Conservation (phyloP, 2,113 vertebrate species). For the Rhynchomys soricoides region DNA sequence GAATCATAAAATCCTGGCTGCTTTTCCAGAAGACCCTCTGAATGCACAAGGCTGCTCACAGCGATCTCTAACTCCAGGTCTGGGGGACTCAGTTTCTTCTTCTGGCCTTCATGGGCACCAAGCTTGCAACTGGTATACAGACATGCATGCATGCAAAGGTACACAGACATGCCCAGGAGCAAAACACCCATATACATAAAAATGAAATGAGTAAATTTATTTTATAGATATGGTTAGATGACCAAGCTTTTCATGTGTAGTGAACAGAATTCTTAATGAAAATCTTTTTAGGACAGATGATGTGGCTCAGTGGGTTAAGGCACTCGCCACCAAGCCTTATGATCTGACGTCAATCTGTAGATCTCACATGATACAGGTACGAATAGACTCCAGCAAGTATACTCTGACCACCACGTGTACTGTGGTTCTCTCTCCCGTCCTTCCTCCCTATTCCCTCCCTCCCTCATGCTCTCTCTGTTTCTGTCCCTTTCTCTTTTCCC, state of each 20-base stretch:
- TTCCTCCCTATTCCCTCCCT: not conserved
- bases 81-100: not conserved
- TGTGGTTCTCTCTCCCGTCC: not conserved
- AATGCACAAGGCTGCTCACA: not conserved
- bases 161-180: not conserved
- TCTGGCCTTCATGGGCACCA: not conserved
- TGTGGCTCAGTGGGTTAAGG: not conserved
- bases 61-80: not conserved
- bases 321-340: not conserved
- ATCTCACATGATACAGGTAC: not conserved
- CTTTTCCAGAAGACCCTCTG: not conserved
- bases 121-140: not conserved
- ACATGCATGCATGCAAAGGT: not conserved
- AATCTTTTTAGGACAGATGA: not conserved
- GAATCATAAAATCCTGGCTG: not conserved
- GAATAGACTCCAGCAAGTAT: not conserved
- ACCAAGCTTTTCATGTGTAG: not conserved
- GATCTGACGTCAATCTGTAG: no score
- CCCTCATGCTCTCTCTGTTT: not conserved
- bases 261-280: not conserved
- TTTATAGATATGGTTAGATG: not conserved
- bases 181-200: not conserved
- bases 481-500: accelerated
- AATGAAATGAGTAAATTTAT: not conserved
- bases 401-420: not conserved